Conservation (phyloP, 1,140 invertebrate species). For the Eriocheir sinensis region DNA sequence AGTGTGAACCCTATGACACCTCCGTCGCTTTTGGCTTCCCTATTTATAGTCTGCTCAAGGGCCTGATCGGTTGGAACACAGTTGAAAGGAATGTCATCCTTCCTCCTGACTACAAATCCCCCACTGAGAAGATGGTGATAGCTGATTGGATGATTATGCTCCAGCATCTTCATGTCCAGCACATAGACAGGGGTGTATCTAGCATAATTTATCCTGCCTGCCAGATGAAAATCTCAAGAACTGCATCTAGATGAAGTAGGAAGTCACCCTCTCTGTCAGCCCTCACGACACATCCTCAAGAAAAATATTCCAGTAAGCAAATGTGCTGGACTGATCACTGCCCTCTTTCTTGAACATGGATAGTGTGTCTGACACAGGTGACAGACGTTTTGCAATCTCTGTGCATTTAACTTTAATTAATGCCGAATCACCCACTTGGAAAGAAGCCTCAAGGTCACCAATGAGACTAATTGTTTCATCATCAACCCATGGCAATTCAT, state of each 20-base stretch:
- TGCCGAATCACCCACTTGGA: too few species aligned
- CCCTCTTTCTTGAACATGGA: background rate
- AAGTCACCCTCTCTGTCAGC: constrained; percentile 50
- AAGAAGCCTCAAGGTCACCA: too few species aligned
- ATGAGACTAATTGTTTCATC: too few species aligned
- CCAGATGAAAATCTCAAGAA: constrained; percentile 29
- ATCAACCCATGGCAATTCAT: too few species aligned
- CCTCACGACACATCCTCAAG: background rate
- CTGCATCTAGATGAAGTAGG: constrained; percentile 36
- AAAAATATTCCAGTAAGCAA: background rate
- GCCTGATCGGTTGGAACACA: too few species aligned
- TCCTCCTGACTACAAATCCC: constrained; percentile 2
- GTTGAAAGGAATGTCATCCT: too few species aligned
- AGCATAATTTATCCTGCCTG: constrained; percentile 35
- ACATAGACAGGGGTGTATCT: constrained; percentile 27
- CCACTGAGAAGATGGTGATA: constrained; percentile 38
- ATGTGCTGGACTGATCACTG: background rate
- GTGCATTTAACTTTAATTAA: background rate
- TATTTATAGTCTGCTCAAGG: too few species aligned
- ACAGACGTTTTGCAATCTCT: background rate
- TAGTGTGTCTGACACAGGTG: background rate
- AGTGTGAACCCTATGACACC: too few species aligned
- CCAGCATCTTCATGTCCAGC: constrained; percentile 36
- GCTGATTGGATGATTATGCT: background rate
- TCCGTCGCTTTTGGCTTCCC: too few species aligned